Conservation (phyloP, 1,140 invertebrate species). For the Zaprionus tsacasi region DNA sequence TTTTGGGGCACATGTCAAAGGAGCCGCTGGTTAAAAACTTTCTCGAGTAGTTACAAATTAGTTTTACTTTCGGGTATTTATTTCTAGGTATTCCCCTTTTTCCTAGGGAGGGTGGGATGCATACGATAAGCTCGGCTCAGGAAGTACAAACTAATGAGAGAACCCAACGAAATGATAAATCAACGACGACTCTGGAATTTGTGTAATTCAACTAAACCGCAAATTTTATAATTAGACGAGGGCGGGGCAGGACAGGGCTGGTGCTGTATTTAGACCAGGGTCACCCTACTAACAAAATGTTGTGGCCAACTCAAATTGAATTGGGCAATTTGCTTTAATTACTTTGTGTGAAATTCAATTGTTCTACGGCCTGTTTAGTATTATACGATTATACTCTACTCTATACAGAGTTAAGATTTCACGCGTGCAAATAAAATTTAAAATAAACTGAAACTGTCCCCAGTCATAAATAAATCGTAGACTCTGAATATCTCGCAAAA, state of each 20-base stretch:
- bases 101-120: background rate
- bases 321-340: background rate
- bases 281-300: background rate
- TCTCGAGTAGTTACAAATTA: conserved; percentile 70
- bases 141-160: conserved; percentile 31
- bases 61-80: conserved; percentile 60
- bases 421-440: background rate
- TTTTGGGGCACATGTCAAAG: conserved; percentile 74
- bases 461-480: background rate
- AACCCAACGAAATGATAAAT: conserved; percentile 33
- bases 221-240: conserved; percentile 30
- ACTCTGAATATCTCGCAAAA: background rate
- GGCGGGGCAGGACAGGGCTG: background rate
- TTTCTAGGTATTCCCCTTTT: conserved; percentile 39
- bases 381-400: background rate
- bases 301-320: conserved; percentile 1
- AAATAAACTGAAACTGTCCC: background rate
- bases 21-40: conserved; percentile 61
- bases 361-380: background rate
- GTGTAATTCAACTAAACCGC: background rate
- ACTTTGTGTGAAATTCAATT: background rate
- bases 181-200: conserved; percentile 20
- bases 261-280: background rate
- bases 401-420: background rate
- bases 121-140: conserved; percentile 25